phyloP scores from a whole-genome alignment of 35 echinoderm and acorn worm species.

The Lytechinus pictus region DNA sequence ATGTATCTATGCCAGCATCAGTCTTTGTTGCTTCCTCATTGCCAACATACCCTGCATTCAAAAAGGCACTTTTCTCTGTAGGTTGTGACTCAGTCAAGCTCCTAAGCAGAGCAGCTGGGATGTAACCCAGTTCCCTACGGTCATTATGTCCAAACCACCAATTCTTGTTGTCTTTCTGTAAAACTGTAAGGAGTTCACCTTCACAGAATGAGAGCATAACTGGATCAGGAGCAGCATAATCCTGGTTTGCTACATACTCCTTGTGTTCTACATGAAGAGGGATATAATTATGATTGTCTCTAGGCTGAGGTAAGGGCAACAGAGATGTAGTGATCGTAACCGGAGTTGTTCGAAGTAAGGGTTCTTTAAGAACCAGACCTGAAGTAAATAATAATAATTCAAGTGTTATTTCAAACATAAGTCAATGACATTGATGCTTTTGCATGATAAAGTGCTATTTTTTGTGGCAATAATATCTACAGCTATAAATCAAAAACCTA shows the following conservation, averaged over 20 bases:
- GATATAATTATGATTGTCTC: slow-evolving; percentile 95
- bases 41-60: slow-evolving; percentile 65
- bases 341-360: slow-evolving; percentile 84
- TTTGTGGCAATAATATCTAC: not conserved
- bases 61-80: slow-evolving; percentile 68
- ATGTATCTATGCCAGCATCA: slow-evolving; percentile 27
- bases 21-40: slow-evolving; percentile 52
- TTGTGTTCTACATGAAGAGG: slow-evolving; percentile 90
- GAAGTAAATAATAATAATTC: slow-evolving; percentile 2
- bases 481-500: too few species aligned
- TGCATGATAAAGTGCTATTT: not conserved
- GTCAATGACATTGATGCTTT: not conserved
- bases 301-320: slow-evolving; percentile 71
- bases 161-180: slow-evolving; percentile 92
- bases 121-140: slow-evolving; percentile 80
- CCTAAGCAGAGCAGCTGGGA: slow-evolving; percentile 78
- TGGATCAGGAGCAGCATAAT: slow-evolving; percentile 67
- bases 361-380: slow-evolving; percentile 79
- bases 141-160: slow-evolving; percentile 92
- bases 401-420: not conserved
- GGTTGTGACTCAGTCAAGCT: slow-evolving; percentile 68
- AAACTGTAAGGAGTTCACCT: slow-evolving; percentile 79
- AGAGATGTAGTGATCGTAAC: slow-evolving; percentile 73
- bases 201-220: slow-evolving; percentile 73
- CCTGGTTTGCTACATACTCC: slow-evolving; percentile 79